Evolutionary conservation across 2,888 invertebrate species (phyloP).

Genomic region (Perizoma flavofasciatum): DNA sequence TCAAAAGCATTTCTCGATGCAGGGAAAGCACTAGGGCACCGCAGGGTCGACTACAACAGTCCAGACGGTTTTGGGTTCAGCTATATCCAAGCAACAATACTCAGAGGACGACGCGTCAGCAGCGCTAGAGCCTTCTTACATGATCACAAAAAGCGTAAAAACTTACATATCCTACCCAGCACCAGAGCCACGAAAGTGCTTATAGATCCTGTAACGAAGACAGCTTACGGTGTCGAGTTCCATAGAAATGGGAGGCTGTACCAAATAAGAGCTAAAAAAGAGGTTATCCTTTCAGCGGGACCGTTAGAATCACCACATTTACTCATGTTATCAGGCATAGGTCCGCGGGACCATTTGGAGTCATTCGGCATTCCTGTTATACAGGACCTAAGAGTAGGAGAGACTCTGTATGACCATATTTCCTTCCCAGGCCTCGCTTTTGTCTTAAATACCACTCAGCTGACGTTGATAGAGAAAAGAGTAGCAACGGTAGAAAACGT

Average conservation of each 20-base stretch:
- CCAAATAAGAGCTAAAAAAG: conserved; percentile 72
- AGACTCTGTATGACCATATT: conserved; percentile 87
- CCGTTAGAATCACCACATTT: conserved; percentile 92
- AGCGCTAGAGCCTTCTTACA: conserved; percentile 85
- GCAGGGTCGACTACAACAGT: conserved; percentile 88
- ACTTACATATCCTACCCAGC: conserved; percentile 82
- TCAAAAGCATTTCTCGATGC: conserved; percentile 87
- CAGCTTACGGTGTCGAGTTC: conserved; percentile 67
- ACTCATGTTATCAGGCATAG: conserved; percentile 86
- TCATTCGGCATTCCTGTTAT: conserved; percentile 84
- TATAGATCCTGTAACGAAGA: conserved; percentile 81
- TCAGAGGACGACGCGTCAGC: conserved; percentile 78
- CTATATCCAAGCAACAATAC: conserved; percentile 74
- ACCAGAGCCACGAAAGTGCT: conserved; percentile 84
- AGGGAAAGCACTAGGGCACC: conserved; percentile 85
- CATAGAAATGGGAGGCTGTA: conserved; percentile 72
- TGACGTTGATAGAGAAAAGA: conserved; percentile 58
- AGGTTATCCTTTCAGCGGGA: conserved; percentile 87
- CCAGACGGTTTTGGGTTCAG: conserved; percentile 85
- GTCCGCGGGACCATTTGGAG: conserved; percentile 84
- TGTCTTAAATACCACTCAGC: conserved; percentile 70
- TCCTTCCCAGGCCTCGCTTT: conserved; percentile 84
- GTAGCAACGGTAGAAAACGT: conserved; percentile 59
- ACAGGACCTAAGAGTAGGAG: conserved; percentile 86
- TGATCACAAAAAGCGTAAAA: conserved; percentile 77